Evolutionary conservation across 1,140 invertebrate species (phyloP).

Genomic region (Ostrea edulis): DNA sequence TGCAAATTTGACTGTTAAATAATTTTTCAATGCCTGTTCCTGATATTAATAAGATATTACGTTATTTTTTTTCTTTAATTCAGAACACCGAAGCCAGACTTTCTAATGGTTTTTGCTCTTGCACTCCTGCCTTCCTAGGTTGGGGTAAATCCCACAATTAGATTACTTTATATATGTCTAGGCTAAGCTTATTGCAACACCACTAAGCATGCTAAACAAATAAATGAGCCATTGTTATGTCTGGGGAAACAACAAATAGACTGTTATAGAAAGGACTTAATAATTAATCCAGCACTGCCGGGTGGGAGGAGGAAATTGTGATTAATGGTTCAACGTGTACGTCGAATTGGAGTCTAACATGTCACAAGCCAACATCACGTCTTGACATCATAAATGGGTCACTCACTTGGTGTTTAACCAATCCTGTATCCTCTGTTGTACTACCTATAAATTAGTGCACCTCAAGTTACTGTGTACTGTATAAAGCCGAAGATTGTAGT

Average conservation of each 20-base stretch:
- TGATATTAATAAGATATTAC: neutral
- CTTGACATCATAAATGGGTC: constrained; percentile 31
- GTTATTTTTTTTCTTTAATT: neutral
- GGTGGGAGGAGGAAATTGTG: constrained; percentile 16
- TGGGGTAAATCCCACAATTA: neutral
- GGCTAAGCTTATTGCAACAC: neutral
- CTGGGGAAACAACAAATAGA: neutral
- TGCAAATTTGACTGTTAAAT: neutral
- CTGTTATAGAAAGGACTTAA: neutral
- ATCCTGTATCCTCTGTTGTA: neutral
- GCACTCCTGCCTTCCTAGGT: neutral
- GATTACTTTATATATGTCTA: constrained; percentile 25
- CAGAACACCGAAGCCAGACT: neutral
- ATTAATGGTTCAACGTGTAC: constrained; percentile 6
- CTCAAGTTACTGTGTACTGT: too few relatives aligned
- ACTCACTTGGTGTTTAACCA: neutral
- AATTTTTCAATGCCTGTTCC: neutral
- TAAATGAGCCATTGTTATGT: constrained; percentile 28
- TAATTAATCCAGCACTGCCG: constrained; percentile 8
- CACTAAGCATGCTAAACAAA: constrained; percentile 12
- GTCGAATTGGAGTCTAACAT: constrained; percentile 12
- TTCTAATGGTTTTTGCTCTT: neutral
- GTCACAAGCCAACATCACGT: constrained; percentile 25
- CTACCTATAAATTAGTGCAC: neutral
- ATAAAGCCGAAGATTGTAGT: too few relatives aligned